Evolutionary conservation across 2,797 vertebrate genomes (phyloP).

Genomic region (Hypotaenidia philippensis): DNA sequence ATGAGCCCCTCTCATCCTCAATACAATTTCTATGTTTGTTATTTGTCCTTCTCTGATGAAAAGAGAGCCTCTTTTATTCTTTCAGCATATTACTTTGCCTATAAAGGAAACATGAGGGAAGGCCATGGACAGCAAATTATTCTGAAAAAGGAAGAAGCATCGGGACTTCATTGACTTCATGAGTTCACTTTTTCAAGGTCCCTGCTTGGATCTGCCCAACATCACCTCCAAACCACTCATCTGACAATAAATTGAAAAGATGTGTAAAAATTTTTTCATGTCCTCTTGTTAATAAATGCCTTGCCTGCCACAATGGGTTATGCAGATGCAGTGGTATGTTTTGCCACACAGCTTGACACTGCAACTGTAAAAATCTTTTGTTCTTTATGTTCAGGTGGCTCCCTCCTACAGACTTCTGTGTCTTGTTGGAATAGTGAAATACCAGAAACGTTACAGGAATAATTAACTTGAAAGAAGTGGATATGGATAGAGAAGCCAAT

Average conservation of each 20-base stretch:
- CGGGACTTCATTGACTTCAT: background rate
- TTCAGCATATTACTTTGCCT: background rate
- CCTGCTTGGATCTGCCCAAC: background rate
- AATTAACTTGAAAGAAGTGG: background rate
- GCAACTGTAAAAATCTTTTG: background rate
- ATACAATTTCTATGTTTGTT: background rate
- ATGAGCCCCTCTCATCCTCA: background rate
- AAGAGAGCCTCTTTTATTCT: background rate
- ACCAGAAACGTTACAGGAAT: background rate
- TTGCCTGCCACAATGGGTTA: background rate
- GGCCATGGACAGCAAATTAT: background rate
- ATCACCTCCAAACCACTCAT: background rate
- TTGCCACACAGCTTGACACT: background rate
- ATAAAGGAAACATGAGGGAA: background rate
- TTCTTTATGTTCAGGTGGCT: background rate
- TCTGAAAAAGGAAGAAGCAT: rapidly evolving
- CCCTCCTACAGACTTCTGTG: background rate
- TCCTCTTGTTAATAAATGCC: background rate
- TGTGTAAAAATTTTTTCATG: background rate
- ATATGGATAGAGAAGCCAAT: constrained; percentile 30
- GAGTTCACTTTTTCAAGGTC: background rate
- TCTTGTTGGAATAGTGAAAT: background rate
- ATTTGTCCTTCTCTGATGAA: background rate
- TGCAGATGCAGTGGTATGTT: background rate
- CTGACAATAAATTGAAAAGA: background rate